phyloP scores from a whole-genome alignment of 2,888 invertebrate species.

The Gibbula magus region DNA sequence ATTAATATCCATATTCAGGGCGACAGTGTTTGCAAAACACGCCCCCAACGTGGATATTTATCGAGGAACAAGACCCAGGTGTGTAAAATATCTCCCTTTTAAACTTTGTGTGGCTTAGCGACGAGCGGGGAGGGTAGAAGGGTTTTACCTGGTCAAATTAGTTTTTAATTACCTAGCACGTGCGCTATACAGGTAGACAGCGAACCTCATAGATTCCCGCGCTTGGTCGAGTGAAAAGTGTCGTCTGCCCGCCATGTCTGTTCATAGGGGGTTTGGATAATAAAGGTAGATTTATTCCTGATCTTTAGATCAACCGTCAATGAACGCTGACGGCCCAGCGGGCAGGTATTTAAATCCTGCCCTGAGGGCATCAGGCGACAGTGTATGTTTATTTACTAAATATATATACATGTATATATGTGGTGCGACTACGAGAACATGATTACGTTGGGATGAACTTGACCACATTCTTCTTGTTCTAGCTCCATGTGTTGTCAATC shows the following conservation, averaged over 20 bases:
- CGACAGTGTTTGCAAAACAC: too few species aligned
- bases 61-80: neutral
- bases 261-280: neutral
- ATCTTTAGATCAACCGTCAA: neutral
- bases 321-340: neutral
- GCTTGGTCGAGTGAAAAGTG: neutral
- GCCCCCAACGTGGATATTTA: neutral
- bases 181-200: slow-evolving; percentile 1
- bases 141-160: slow-evolving; percentile 1
- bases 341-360: neutral
- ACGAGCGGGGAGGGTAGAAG: neutral
- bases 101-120: neutral
- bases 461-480: too few species aligned
- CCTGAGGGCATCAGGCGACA: neutral
- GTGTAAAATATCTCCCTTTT: slow-evolving; percentile 8
- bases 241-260: neutral
- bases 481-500: too few species aligned
- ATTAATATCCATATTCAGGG: neutral
- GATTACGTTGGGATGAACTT: too few species aligned
- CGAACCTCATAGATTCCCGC: neutral
- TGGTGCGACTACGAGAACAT: too few species aligned
- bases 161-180: slow-evolving; percentile 21
- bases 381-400: slow-evolving; percentile 5
- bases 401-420: neutral
- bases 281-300: neutral